A percentile compares a stretch with the other conserved stretches of the same genome.
Conservation (phyloP, 2,888 invertebrate genomes). For the Eueremaeus valkanovi region DNA sequence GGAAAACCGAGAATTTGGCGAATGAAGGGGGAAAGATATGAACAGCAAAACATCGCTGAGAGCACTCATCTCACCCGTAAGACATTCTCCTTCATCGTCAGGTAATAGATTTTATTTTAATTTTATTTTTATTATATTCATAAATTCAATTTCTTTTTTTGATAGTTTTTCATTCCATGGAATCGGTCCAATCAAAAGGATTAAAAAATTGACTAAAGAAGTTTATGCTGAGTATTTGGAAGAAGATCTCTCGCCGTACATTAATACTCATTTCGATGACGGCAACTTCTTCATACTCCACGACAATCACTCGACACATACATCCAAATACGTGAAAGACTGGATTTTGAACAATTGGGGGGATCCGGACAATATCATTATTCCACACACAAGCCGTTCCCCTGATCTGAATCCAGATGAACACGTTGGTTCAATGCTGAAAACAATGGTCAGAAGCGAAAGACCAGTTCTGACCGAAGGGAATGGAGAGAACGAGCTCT, state of each 20-base stretch:
- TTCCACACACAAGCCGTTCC: background rate
- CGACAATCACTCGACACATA: too few species aligned
- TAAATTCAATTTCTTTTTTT: too few species aligned
- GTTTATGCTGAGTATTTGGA: background rate
- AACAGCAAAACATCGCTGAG: too few species aligned
- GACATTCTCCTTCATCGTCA: too few species aligned
- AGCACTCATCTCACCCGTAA: too few species aligned
- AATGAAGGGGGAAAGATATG: too few species aligned
- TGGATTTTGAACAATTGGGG: background rate
- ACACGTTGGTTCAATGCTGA: background rate
- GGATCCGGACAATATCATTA: background rate
- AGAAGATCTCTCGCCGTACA: background rate
- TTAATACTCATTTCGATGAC: background rate
- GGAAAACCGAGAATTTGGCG: too few species aligned
- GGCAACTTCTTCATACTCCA: background rate
- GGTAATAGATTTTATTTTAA: too few species aligned
- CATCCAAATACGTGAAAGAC: background rate
- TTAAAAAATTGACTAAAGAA: background rate
- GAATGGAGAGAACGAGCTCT: background rate
- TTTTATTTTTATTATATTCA: too few species aligned
- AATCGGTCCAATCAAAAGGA: too few species aligned
- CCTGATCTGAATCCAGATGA: constrained; percentile 1
- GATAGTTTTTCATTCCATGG: too few species aligned
- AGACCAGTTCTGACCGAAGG: background rate
- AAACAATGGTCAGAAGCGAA: background rate